A percentile compares a stretch with the other conserved stretches of the same genome.
Conservation (phyloP, 2,888 invertebrate genomes). For the Euplexia lucipara region DNA sequence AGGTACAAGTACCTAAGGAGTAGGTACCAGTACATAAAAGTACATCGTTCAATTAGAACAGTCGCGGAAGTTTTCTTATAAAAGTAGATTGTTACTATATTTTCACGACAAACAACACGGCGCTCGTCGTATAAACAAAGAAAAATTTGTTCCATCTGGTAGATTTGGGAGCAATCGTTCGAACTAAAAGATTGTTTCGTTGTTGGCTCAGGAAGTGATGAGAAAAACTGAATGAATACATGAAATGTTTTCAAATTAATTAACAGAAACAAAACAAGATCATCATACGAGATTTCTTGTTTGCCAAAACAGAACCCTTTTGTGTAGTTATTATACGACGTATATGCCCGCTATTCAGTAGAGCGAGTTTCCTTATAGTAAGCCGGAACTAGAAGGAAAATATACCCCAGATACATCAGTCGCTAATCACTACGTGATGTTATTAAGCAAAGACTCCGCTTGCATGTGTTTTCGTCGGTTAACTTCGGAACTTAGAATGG, state of each 20-base stretch:
- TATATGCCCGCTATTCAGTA: slow-evolving; percentile 1
- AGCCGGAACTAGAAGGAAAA: slow-evolving; percentile 21
- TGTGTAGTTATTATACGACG: neutral
- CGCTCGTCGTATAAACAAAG: slow-evolving; percentile 59
- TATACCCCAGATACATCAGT: slow-evolving; percentile 20
- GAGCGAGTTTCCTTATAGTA: slow-evolving; percentile 15
- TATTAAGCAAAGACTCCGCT: slow-evolving; percentile 26
- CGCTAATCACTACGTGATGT: slow-evolving; percentile 31
- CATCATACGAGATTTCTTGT: slow-evolving; percentile 21
- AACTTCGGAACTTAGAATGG: slow-evolving; percentile 31
- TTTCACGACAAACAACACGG: slow-evolving; percentile 65
- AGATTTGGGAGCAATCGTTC: slow-evolving; percentile 64
- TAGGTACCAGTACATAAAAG: slow-evolving; percentile 32
- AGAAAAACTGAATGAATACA: slow-evolving; percentile 47
- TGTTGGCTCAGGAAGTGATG: slow-evolving; percentile 52
- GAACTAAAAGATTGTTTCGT: slow-evolving; percentile 67
- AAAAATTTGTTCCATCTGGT: slow-evolving; percentile 66
- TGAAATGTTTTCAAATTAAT: slow-evolving; percentile 57
- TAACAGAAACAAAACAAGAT: slow-evolving; percentile 33
- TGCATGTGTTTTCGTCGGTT: slow-evolving; percentile 22
- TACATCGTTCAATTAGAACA: slow-evolving; percentile 64
- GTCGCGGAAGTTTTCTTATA: slow-evolving; percentile 66
- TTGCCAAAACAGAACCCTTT: slow-evolving; percentile 28
- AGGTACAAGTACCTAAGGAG: slow-evolving; percentile 22
- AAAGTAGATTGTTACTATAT: slow-evolving; percentile 64